Percentiles rank a stretch among this genome's conserved stretches.
These are phyloP conservation scores for Psophia crepitans DNA, from an alignment of 2,113 vertebrate genomes.

Conservation along the genomic window DNA sequence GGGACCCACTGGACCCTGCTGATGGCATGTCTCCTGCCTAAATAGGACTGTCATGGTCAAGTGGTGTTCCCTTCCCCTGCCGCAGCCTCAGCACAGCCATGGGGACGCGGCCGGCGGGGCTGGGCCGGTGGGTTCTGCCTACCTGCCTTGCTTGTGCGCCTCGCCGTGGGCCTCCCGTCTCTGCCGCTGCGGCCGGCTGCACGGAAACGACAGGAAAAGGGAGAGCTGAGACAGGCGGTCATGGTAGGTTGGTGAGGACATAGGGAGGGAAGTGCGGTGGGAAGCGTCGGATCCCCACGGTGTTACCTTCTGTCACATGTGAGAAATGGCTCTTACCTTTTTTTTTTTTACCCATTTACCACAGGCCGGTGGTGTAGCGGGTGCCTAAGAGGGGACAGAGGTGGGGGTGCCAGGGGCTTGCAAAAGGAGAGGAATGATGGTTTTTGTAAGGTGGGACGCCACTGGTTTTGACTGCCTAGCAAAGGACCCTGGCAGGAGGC, in stretches of 20 bases:
- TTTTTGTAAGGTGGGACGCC: neutral
- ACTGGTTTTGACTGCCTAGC: neutral
- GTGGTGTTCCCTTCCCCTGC: neutral
- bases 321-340: neutral
- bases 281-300: fast-evolving
- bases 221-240: neutral
- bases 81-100: fast-evolving
- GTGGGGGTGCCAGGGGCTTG: fast-evolving
- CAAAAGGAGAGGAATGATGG: neutral
- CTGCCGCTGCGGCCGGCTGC: conserved; percentile 65
- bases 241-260: fast-evolving
- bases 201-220: neutral
- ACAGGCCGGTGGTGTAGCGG: fast-evolving
- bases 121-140: neutral
- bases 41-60: fast-evolving
- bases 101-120: fast-evolving
- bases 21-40: too few relatives aligned
- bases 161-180: conserved; percentile 76
- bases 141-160: conserved; percentile 83
- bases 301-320: fast-evolving
- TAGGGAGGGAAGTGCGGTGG: neutral
- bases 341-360: neutral
- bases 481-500: neutral
- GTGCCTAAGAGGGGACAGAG: too few relatives aligned
- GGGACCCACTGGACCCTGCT: fast-evolving